Conservation (phyloP, 2,113 vertebrate genomes). For the Spheniscus mendiculus region DNA sequence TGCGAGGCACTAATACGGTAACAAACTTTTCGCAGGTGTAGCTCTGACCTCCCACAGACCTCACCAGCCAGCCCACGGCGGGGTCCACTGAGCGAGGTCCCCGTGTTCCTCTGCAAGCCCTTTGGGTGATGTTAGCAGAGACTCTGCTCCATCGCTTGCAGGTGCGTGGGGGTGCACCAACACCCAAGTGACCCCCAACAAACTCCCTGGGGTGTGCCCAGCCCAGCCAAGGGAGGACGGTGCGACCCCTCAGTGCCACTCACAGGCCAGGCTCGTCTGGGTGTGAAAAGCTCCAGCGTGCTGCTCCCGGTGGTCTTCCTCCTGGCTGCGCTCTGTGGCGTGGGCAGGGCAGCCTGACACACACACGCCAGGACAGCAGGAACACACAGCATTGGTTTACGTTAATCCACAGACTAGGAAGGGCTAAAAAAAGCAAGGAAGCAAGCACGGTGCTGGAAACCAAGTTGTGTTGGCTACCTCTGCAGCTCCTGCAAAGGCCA, state of each 20-base stretch:
- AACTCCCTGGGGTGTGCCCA: background rate
- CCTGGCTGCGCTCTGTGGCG: accelerated
- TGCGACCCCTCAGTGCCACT: background rate
- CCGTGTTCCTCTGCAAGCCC: background rate
- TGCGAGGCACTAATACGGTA: accelerated
- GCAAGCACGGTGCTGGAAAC: background rate
- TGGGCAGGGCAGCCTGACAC: background rate
- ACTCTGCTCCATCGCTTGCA: accelerated
- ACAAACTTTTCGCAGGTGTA: background rate
- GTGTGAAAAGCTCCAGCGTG: background rate
- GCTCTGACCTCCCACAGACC: background rate
- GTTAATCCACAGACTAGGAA: background rate
- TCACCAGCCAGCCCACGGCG: background rate
- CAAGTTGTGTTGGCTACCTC: background rate
- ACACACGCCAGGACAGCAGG: background rate
- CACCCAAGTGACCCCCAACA: background rate
- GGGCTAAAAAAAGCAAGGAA: background rate
- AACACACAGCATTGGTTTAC: too few species aligned
- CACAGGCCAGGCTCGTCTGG: background rate
- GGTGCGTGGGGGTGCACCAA: background rate
- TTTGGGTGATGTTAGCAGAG: background rate
- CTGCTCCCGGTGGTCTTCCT: background rate
- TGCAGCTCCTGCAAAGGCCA: background rate
- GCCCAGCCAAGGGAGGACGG: background rate
- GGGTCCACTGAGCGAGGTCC: background rate